phyloP scores from a whole-genome alignment of 2,797 vertebrate genomes.

The Sebastes itinus region DNA sequence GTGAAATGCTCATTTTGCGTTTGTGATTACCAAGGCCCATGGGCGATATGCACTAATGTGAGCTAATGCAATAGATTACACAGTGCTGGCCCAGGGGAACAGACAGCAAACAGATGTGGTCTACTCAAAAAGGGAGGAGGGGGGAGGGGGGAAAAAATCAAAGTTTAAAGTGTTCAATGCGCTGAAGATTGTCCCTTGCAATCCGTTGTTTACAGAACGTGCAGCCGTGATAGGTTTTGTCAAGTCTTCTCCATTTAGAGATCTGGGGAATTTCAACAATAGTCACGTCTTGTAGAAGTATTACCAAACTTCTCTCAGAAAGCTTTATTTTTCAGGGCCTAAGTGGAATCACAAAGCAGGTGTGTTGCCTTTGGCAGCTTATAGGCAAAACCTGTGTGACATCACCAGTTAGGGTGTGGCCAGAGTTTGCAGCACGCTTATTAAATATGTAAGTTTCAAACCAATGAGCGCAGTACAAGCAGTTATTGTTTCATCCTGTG shows the following conservation, averaged over 20 bases:
- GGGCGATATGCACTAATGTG: conserved; percentile 90
- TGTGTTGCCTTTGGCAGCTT: conserved; percentile 6
- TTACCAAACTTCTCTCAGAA: conserved; percentile 14
- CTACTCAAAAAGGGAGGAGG: conserved; percentile 66
- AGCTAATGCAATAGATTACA: conserved; percentile 91
- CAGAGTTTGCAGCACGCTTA: neutral
- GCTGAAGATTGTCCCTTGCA: conserved; percentile 76
- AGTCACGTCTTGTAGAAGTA: neutral
- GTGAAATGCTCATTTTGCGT: conserved; percentile 89
- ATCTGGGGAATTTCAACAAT: conserved; percentile 20
- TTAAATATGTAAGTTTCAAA: neutral
- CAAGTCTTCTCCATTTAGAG: conserved; percentile 35
- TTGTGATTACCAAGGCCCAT: conserved; percentile 87
- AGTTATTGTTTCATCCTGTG: neutral
- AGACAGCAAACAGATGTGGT: conserved; percentile 84
- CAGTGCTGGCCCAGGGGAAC: conserved; percentile 79
- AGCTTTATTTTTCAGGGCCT: neutral
- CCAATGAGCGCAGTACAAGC: neutral
- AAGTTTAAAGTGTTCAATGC: conserved; percentile 80
- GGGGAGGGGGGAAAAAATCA: neutral
- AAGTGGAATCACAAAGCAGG: conserved; percentile 20
- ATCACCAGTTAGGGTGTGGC: conserved; percentile 3
- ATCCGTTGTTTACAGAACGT: conserved; percentile 68
- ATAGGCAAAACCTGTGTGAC: conserved; percentile 42
- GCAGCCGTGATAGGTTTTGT: conserved; percentile 57